Base-by-base conservation (phyloP, 2,113 vertebrate genomes). In the Varanus salvator region DNA sequence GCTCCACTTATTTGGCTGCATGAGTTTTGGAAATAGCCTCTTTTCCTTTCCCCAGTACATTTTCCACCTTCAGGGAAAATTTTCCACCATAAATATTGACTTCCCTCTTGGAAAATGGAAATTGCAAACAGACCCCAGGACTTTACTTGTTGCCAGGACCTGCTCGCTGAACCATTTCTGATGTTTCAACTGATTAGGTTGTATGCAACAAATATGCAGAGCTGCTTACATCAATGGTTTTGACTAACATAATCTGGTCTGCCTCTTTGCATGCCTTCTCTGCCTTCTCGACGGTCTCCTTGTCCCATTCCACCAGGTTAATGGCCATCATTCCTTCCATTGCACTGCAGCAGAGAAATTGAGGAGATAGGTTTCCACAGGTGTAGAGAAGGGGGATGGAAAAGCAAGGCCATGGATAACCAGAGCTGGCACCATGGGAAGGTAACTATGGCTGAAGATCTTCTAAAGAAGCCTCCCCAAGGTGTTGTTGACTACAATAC, bases 191-290 rank as follows among this genome's bases (percentile, higher is more conserved):
- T 52, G 29, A 34, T n/a, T 4, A 84, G 3, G n/a, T 21, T 69
- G 66, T 27, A 21, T 54, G 25, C 9, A 57, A n/a, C 48, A 74
- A 50, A 77, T 21, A 81, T 23, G 34, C n/a, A 87, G 12, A 4
- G 0, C 2, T 60, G 92, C 95, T 93, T 90, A 97, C 95, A 6
- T 96, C 74, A 44, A 95, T 95, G 5, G 92, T 94, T 94, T 95
- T 95, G 85, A 96, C 92, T 2, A 95, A 0, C 23, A 96, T 93
- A 9, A 80, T 92, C 90, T 97, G 96, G 85, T 91, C 80, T 12
- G 91, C 92, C 80, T 96, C 95, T 85, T 95, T 96, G 91, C 95
- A 92, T 27, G 95, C 95, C 80, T 88, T 94, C 90, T 97, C 95
- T 9, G 96, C 96, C 54, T 11, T 92, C 86, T 89, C 93, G 84